phyloP scores from a whole-genome alignment of 2,888 invertebrate species.

The Tenthredo distinguenda region DNA sequence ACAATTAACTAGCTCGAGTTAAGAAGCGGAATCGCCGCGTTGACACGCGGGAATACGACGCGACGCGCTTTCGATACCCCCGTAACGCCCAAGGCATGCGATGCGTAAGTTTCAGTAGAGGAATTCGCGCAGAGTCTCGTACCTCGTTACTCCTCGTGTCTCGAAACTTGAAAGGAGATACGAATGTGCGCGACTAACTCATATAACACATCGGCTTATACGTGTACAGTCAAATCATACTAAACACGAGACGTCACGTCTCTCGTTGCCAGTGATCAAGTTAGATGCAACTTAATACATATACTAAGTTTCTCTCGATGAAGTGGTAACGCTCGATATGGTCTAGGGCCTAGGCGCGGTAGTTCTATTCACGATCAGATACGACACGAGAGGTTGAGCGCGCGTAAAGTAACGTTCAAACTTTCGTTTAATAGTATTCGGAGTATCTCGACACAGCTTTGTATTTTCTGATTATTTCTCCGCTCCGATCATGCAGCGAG shows the following conservation, averaged over 20 bases:
- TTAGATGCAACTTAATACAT: constrained; percentile 31
- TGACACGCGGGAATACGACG: constrained; percentile 40
- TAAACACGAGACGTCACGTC: constrained; percentile 42
- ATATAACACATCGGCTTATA: neutral
- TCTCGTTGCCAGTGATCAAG: constrained; percentile 38
- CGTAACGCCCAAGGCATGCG: too few relatives aligned
- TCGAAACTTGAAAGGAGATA: constrained; percentile 34
- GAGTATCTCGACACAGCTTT: neutral
- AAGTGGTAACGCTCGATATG: constrained; percentile 35
- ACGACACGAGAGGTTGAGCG: neutral
- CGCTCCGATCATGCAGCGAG: neutral
- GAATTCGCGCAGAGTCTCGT: constrained; percentile 2
- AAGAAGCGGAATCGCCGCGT: constrained; percentile 39
- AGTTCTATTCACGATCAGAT: neutral
- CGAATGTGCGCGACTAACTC: neutral
- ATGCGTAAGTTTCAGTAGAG: neutral
- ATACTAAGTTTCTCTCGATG: neutral
- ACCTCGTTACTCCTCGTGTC: constrained; percentile 4
- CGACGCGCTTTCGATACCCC: constrained; percentile 23
- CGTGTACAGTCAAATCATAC: neutral
- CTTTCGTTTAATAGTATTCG: neutral
- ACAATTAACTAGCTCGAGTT: constrained; percentile 38
- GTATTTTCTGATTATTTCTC: neutral
- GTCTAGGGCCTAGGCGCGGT: neutral
- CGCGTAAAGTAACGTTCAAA: neutral